Evolutionary conservation across 2,113 vertebrate genomes (phyloP).

Genomic region (Channa argus): DNA sequence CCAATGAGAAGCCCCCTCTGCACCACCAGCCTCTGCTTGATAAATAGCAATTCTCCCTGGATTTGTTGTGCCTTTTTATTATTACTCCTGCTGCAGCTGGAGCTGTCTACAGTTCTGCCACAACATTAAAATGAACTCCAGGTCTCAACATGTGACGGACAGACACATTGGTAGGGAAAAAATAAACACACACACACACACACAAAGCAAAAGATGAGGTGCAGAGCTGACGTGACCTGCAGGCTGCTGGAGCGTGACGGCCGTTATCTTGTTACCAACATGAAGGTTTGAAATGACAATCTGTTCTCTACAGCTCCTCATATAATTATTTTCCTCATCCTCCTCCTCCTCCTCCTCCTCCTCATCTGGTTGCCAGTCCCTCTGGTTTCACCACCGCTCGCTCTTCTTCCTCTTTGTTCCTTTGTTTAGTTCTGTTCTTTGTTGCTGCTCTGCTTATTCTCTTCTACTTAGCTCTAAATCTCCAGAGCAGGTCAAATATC

Average conservation of each 20-base stretch:
- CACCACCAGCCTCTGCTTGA: not conserved
- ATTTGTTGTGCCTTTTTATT: not conserved
- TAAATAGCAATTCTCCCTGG: not conserved
- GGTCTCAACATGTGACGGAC: not conserved
- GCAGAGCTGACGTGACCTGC: conserved; percentile 32
- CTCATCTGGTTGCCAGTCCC: not conserved
- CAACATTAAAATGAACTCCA: not conserved
- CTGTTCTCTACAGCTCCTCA: conserved; percentile 17
- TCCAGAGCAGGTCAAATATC: too few relatives aligned
- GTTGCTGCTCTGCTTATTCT: not conserved
- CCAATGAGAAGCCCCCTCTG: not conserved
- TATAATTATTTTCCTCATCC: not conserved
- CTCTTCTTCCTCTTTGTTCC: conserved; percentile 9
- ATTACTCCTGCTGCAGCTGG: not conserved
- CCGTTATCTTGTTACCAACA: conserved; percentile 16
- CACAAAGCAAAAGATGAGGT: not conserved
- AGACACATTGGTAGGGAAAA: not conserved
- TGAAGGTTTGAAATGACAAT: conserved; percentile 48
- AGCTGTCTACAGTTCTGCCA: not conserved
- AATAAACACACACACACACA: too few relatives aligned
- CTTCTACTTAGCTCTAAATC: not conserved
- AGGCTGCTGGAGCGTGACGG: conserved; percentile 31
- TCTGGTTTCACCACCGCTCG: not conserved
- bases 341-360: not conserved
- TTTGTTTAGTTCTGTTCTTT: conserved; percentile 12